Evolutionary conservation across 2,888 invertebrate species (phyloP).

Genomic region (Pharmacophagus antenor): DNA sequence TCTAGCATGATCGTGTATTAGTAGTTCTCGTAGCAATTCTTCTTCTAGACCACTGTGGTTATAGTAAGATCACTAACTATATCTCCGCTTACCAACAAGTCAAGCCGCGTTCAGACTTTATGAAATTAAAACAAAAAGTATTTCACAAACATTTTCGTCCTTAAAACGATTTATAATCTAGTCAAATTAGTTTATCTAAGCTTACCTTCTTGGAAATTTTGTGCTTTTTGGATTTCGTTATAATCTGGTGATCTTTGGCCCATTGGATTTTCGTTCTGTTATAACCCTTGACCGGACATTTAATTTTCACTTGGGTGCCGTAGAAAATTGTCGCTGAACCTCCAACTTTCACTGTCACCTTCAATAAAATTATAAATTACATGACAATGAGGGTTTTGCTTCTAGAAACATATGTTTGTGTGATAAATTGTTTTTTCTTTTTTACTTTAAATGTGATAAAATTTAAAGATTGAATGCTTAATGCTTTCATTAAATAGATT

Average conservation of each 20-base stretch:
- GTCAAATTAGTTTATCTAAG: not conserved
- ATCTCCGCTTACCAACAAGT: no score
- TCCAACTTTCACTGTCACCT: constrained; percentile 92
- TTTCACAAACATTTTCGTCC: no score
- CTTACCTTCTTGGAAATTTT: constrained; percentile 91
- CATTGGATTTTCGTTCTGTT: constrained; percentile 92
- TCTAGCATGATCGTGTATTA: no score
- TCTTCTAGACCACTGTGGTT: no score
- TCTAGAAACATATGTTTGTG: no score
- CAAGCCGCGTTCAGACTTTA: no score
- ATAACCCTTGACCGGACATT: constrained; percentile 94
- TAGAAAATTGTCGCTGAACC: constrained; percentile 94
- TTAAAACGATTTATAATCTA: not conserved
- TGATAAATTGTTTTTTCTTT: no score
- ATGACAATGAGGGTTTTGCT: no score
- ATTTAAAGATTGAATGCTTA: not conserved
- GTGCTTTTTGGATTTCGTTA: constrained; percentile 89
- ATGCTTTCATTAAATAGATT: not conserved
- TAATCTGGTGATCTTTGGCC: constrained; percentile 91
- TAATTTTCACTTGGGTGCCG: constrained; percentile 95
- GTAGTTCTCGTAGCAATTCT: no score
- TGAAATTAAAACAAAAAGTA: not conserved
- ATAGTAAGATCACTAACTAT: no score
- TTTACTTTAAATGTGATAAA: no score
- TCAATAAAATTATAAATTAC: constrained; percentile 21